A percentile compares a stretch with the other conserved stretches of the same genome.
Conservation (phyloP, 2,113 vertebrate genomes). For the Salvelinus fontinalis region DNA sequence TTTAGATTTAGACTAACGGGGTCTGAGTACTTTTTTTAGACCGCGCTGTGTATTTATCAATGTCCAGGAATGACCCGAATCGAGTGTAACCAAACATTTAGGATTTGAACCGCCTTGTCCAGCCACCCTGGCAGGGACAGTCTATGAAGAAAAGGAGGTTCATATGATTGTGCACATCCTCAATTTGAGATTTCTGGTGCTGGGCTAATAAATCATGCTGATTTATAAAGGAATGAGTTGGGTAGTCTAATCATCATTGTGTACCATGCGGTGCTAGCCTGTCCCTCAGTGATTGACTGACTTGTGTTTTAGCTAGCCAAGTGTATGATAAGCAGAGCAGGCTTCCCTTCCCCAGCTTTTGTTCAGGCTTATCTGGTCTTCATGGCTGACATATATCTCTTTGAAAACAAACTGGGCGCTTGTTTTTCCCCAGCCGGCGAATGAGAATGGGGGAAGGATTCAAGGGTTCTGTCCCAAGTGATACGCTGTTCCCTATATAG, state of each 20-base stretch:
- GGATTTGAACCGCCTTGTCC: background rate
- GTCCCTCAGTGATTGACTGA: background rate
- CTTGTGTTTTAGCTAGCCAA: background rate
- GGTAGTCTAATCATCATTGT: too few relatives aligned
- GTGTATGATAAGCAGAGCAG: background rate
- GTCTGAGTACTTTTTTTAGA: too few relatives aligned
- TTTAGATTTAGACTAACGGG: too few relatives aligned
- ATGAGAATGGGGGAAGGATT: conserved; percentile 1
- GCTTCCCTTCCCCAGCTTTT: conserved; percentile 12
- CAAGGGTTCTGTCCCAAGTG: too few relatives aligned
- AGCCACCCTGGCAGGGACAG: background rate
- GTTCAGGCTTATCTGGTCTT: conserved; percentile 36
- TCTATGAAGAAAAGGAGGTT: background rate
- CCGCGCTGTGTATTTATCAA: too few relatives aligned
- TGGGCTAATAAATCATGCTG: too few relatives aligned
- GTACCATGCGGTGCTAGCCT: background rate
- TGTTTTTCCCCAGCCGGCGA: conserved; percentile 5
- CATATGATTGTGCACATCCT: background rate
- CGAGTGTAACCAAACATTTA: background rate
- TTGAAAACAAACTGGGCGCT: conserved; percentile 40
- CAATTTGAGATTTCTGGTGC: too few relatives aligned
- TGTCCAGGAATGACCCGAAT: background rate
- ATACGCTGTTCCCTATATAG: too few relatives aligned
- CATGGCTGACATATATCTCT: conserved; percentile 36
- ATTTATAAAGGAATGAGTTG: too few relatives aligned